Percentiles rank a stretch among this genome's conserved stretches.
These are phyloP conservation scores for Drosophila takahashii DNA, from an alignment of 1,140 invertebrate genomes.

Conservation along the genomic window DNA sequence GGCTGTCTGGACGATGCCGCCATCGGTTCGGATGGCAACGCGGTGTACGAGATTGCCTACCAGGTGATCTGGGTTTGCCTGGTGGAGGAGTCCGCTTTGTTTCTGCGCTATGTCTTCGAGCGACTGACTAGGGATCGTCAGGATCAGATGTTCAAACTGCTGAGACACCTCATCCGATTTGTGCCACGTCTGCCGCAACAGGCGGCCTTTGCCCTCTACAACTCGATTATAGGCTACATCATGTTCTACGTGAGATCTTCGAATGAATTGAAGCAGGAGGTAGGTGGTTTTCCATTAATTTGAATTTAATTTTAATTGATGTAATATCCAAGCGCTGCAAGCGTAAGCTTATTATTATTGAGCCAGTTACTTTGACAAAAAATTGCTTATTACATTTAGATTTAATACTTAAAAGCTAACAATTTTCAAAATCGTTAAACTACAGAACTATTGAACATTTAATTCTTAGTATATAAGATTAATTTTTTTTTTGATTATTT, in stretches of 20 bases:
- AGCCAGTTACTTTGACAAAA: too few relatives aligned
- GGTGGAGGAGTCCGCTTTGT: constrained; percentile 98
- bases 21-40: constrained; percentile 96
- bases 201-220: constrained; percentile 99
- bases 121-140: constrained; percentile 97
- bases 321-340: too few relatives aligned
- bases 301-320: too few relatives aligned
- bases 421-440: too few relatives aligned
- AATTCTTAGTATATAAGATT: too few relatives aligned
- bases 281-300: constrained; percentile 19
- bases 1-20: constrained; percentile 97
- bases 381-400: too few relatives aligned
- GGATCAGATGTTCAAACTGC: constrained; percentile 97
- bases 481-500: too few relatives aligned
- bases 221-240: constrained; percentile 99
- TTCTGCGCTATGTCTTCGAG: constrained; percentile 97
- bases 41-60: constrained; percentile 95
- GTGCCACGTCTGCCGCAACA: constrained; percentile 97
- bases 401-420: too few relatives aligned
- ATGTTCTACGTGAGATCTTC: constrained; percentile 99
- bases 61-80: constrained; percentile 98
- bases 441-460: too few relatives aligned
- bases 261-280: constrained; percentile 95
- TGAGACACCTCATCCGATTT: constrained; percentile 96
- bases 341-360: too few relatives aligned